Percentiles rank a stretch among this genome's conserved stretches.
phyloP scores from a whole-genome alignment of 2,113 vertebrate species.

The Aldabrachelys gigantea region DNA sequence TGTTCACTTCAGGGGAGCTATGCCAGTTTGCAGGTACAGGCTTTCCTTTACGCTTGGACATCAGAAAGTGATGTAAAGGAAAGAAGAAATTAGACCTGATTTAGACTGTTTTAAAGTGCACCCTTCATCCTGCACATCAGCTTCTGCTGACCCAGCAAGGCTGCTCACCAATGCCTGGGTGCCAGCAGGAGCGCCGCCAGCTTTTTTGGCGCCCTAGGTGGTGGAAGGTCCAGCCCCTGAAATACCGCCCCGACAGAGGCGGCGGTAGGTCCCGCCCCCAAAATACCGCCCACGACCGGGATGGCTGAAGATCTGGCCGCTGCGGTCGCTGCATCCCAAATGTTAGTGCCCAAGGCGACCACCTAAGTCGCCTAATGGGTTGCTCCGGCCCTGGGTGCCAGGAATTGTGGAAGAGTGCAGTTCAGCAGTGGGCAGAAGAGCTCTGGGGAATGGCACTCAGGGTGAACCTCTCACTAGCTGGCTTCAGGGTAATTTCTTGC shows the following conservation, averaged over 20 bases:
- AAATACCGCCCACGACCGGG: no score
- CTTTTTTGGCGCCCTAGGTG: no score
- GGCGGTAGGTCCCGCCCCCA: no score
- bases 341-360: no score
- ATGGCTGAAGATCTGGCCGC: no score
- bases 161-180: not conserved
- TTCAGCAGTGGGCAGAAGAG: not conserved
- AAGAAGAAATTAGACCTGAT: not conserved
- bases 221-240: no score
- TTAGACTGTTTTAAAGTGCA: accelerated
- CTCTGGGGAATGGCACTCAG: not conserved
- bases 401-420: not conserved
- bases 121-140: not conserved
- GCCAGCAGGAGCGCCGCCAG: no score
- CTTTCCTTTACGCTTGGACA: accelerated
- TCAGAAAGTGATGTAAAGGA: not conserved
- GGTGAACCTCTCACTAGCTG: not conserved
- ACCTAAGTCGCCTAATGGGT: no score
- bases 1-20: not conserved
- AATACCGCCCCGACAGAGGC: no score
- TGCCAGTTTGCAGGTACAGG: not conserved
- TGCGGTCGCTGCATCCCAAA: no score
- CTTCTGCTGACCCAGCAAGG: not conserved
- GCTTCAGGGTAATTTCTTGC: not conserved
- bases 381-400: no score